Conservation (phyloP, 2,888 invertebrate species). For the Drosophila anomalata region DNA sequence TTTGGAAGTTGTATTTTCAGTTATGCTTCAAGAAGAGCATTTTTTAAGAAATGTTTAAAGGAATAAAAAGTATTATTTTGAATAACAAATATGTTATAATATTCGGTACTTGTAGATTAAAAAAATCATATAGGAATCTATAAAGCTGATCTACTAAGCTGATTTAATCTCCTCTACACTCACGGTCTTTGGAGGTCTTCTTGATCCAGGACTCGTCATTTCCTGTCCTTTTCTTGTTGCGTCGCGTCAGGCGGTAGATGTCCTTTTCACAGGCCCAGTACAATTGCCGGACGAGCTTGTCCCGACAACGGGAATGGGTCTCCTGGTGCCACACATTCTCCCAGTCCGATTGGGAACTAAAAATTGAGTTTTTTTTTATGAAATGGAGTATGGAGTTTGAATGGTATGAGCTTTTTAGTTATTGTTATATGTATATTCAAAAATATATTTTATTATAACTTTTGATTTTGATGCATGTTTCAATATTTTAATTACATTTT, state of each 20-base stretch:
- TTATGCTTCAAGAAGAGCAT: too few species aligned
- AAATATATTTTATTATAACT: too few species aligned
- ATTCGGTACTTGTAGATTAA: too few species aligned
- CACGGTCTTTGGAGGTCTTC: constrained; percentile 42
- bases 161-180: too few species aligned
- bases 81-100: too few species aligned
- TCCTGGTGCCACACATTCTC: constrained; percentile 86
- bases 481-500: too few species aligned
- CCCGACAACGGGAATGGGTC: constrained; percentile 86
- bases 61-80: too few species aligned
- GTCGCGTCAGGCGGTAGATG: constrained; percentile 85
- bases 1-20: not conserved
- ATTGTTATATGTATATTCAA: too few species aligned
- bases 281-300: constrained; percentile 85
- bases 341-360: constrained; percentile 86
- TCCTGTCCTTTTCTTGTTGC: constrained; percentile 79
- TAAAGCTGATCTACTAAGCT: too few species aligned
- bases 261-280: constrained; percentile 88
- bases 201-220: constrained; percentile 57
- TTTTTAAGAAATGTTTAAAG: too few species aligned
- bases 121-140: too few species aligned
- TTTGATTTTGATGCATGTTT: too few species aligned
- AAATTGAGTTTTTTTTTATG: not conserved
- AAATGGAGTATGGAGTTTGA: not conserved
- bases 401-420: not conserved